Percentiles rank a stretch among this genome's conserved stretches.
Conservation (phyloP, 2,797 vertebrate genomes). For the Lepilemur septentrionalis region DNA sequence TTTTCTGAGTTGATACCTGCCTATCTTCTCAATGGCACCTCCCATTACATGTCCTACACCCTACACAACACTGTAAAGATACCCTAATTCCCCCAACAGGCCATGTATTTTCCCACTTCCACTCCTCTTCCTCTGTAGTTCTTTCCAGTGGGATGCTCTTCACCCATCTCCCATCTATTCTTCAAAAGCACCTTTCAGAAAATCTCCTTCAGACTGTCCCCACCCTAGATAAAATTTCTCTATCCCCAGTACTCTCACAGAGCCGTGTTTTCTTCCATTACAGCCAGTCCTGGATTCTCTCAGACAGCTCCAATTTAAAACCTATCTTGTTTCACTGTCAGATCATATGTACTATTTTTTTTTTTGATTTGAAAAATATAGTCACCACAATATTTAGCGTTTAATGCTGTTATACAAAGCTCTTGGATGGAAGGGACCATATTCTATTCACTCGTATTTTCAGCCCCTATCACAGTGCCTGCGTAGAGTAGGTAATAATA, state of each 20-base stretch:
- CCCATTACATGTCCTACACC: not conserved
- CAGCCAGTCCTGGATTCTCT: not conserved
- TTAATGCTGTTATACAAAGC: conserved; percentile 35
- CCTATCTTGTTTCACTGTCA: not conserved
- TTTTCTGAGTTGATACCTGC: not conserved
- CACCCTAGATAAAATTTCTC: not conserved
- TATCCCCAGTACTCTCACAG: not conserved
- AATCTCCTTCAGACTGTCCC: not conserved
- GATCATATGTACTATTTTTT: not conserved
- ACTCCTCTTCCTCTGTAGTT: not conserved
- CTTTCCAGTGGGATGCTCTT: not conserved
- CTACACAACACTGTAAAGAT: not conserved
- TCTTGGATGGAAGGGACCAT: not conserved
- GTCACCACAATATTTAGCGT: conserved; percentile 27
- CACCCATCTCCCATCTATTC: not conserved
- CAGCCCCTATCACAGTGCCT: not conserved
- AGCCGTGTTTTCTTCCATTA: conserved; percentile 8
- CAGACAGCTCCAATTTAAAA: not conserved
- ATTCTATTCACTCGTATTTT: not conserved
- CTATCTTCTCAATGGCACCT: not conserved
- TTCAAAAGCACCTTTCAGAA: conserved; percentile 1
- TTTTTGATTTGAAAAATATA: not conserved
- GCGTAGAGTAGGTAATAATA: not conserved
- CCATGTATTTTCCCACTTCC: not conserved
- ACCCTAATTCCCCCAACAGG: not conserved